Conservation (phyloP, 2,797 vertebrate species). For the Coilia nasus region DNA sequence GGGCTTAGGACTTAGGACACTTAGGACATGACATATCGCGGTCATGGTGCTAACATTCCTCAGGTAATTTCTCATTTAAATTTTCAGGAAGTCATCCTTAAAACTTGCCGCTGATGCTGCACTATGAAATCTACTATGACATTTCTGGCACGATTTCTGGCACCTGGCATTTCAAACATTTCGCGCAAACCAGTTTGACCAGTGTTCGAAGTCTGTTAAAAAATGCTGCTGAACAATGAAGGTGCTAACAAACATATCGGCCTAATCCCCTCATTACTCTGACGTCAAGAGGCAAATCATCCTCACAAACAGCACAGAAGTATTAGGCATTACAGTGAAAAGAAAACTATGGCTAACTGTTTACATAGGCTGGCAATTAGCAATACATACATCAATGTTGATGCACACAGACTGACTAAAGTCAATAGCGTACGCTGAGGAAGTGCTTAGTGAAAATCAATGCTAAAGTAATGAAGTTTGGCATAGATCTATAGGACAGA, state of each 20-base stretch:
- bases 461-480: conserved; percentile 4
- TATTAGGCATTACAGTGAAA: background rate
- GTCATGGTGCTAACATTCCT: background rate
- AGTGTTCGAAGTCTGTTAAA: background rate
- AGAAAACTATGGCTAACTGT: background rate
- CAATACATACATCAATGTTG: background rate
- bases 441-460: background rate
- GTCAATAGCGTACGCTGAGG: background rate
- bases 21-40: background rate
- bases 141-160: background rate
- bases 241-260: background rate
- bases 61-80: background rate
- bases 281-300: background rate
- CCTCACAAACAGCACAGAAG: background rate
- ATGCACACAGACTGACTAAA: background rate
- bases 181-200: background rate
- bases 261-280: background rate
- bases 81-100: background rate
- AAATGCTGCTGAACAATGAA: background rate
- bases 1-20: background rate
- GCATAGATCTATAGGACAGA: background rate
- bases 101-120: background rate
- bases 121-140: background rate
- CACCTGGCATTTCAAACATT: background rate
- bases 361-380: background rate